Base-by-base conservation (phyloP, 1,140 invertebrate species). In the Chironomus striatipennis region DNA sequence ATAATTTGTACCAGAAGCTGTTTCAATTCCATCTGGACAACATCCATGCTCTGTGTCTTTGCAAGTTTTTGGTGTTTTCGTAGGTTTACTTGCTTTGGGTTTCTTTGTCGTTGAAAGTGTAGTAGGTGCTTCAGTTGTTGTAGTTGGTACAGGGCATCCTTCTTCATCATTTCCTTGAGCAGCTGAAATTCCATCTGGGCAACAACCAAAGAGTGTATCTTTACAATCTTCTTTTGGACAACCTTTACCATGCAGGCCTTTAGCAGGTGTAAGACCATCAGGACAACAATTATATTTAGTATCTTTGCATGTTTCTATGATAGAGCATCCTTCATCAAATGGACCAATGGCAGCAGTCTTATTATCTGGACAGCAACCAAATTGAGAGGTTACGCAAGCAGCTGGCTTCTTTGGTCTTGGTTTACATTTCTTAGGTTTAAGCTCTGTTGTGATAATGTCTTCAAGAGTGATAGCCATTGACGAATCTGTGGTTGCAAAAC, bases 351-450 rank as follows among this genome's bases (percentile, higher is more conserved):
- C 94, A 6, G 87, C 79, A 6, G 93, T 95, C 75, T 89, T 87
- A 17, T 89, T 90, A 81, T 98, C 96, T 17, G 90, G 90, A 83
- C 97, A 98, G 80, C 96, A 98, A 12, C 95, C 95, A 80, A 91
- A 97, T 76, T 88, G 82, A 12, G 90, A 87, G 21, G 85, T 87
- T 17, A 86, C 85, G 78, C 95, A 97, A 72, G 84, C 84, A 47
- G 85, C 83, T 75, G 82, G 83, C 75, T 85, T 87, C 76, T 83
- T 86, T 42, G 83, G 84, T 77, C 83, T 84, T 0, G 84, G 80
- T 78, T 88, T 91, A 77, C 91, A 92, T 79, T 89, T 89, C 57
- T 83, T 82, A 12, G 83, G 77, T 76, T 84, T 86, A 67, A 83
- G 80, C 43, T 83, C 82, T 6, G 82, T 83, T 17, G 9, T 70